A percentile compares a stretch with the other conserved stretches of the same genome.
Conservation (phyloP, 2,797 vertebrate species). For the Gymnothorax javanicus region DNA sequence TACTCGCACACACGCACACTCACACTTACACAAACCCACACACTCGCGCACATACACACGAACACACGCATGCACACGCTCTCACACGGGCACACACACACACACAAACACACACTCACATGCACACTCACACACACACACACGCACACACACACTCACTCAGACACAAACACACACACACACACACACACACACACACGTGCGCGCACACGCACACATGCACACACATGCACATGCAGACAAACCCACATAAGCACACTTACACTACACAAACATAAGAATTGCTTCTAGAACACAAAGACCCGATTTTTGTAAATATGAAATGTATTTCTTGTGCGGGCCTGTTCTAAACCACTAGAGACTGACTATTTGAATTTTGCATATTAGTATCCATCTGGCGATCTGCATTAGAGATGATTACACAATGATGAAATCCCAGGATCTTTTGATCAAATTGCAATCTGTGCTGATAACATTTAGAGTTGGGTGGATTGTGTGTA, state of each 20-base stretch:
- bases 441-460: constrained; percentile 16
- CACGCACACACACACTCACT: not conserved
- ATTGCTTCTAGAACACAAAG: not conserved
- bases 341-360: not conserved
- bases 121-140: not conserved
- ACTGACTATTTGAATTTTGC: constrained; percentile 3
- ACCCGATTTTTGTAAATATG: not conserved
- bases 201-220: not conserved
- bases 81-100: not conserved
- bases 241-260: not conserved
- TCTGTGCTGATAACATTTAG: constrained; percentile 21
- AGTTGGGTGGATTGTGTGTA: not conserved
- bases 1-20: not conserved
- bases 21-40: constrained; percentile 19
- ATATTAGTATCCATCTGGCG: constrained; percentile 17
- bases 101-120: constrained; percentile 20
- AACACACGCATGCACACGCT: constrained; percentile 2
- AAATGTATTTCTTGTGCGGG: not conserved
- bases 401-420: constrained; percentile 19
- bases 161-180: constrained; percentile 17
- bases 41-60: not conserved
- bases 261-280: not conserved
- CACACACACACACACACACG: not conserved
- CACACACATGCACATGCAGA: not conserved
- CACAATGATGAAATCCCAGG: constrained; percentile 25